Evolutionary conservation across 2,797 vertebrate genomes (phyloP).

Genomic region (Pipistrellus nathusii): DNA sequence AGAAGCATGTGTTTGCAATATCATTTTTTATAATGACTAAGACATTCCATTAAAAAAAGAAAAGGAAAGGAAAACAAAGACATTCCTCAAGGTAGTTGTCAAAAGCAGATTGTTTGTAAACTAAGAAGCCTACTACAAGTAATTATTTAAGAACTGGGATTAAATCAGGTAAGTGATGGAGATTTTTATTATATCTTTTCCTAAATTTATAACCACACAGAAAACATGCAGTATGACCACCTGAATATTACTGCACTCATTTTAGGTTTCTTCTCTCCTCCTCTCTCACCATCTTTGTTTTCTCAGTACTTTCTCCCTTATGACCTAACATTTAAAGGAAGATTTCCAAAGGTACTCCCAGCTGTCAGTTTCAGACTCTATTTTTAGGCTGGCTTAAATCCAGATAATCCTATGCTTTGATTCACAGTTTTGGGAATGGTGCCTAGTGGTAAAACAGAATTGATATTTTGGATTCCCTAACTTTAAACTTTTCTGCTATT

Average conservation of each 20-base stretch:
- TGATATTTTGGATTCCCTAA: conserved; percentile 16
- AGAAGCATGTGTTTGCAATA: conserved; percentile 64
- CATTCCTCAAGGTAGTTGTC: neutral
- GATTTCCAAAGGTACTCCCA: neutral
- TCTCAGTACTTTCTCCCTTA: neutral
- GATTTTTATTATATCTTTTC: conserved; percentile 32
- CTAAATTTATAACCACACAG: neutral
- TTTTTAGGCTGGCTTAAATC: conserved; percentile 6
- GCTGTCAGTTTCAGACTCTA: neutral
- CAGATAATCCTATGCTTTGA: conserved; percentile 24
- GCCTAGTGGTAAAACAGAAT: neutral
- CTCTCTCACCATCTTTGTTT: neutral
- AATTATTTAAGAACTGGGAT: conserved; percentile 57
- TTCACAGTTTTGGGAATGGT: neutral
- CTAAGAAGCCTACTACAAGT: neutral
- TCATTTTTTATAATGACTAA: conserved; percentile 69
- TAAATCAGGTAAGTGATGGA: neutral
- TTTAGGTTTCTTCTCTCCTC: neutral
- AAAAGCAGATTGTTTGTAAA: conserved; percentile 19
- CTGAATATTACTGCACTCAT: neutral
- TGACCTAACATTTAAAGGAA: neutral
- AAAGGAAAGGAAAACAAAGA: conserved; percentile 15
- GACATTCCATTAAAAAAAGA: conserved; percentile 64
- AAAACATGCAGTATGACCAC: neutral
- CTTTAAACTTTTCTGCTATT: neutral